Conservation (phyloP, 2,113 vertebrate species). For the Lota lota region DNA sequence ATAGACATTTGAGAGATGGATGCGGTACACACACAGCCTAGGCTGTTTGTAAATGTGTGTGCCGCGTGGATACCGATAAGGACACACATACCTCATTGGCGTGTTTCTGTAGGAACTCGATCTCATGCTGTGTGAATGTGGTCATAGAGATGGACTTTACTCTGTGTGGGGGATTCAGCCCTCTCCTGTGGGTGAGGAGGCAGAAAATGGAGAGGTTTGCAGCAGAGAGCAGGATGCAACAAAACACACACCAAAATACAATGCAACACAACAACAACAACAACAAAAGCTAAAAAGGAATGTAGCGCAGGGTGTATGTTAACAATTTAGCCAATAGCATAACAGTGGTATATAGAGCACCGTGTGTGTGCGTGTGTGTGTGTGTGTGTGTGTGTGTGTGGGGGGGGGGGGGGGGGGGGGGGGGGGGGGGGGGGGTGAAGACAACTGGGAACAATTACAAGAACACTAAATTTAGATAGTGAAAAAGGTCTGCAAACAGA, state of each 20-base stretch:
- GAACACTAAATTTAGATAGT: too few relatives aligned
- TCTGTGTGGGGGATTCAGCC: conserved; percentile 96
- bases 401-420: too few relatives aligned
- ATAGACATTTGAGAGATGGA: background rate
- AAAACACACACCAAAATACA: background rate
- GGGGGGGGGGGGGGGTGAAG: too few relatives aligned
- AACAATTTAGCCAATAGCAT: too few relatives aligned
- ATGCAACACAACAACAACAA: conserved; percentile 16
- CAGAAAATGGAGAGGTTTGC: conserved; percentile 41
- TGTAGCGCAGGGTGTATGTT: too few relatives aligned
- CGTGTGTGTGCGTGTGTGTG: background rate
- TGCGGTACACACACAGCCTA: too few relatives aligned
- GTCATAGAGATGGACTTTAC: conserved; percentile 99
- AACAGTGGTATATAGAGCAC: too few relatives aligned
- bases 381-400: too few relatives aligned
- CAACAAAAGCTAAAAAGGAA: too few relatives aligned
- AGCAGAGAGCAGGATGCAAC: conserved; percentile 17
- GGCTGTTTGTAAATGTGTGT: background rate
- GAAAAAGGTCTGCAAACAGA: too few relatives aligned
- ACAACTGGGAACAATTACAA: too few relatives aligned
- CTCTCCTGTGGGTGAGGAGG: conserved; percentile 76
- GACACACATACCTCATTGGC: conserved; percentile 86
- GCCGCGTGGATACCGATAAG: background rate
- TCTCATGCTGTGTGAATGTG: conserved; percentile 98
- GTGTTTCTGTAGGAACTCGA: conserved; percentile 97